Conservation (phyloP, 2,888 invertebrate genomes). For the Lucinisca nassula region DNA sequence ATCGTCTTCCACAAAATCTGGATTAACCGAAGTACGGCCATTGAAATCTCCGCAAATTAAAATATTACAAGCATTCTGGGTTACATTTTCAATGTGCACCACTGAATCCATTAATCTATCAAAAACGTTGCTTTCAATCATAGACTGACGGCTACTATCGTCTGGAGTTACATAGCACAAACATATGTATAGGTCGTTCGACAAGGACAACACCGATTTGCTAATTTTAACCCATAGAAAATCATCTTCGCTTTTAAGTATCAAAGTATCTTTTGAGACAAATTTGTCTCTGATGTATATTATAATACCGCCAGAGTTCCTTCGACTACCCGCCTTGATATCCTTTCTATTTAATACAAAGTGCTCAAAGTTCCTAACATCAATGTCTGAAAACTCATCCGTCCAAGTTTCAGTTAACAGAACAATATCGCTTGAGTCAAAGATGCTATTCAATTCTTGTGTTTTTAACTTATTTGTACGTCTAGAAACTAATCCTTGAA, state of each 20-base stretch:
- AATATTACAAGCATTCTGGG: background rate
- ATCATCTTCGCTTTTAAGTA: background rate
- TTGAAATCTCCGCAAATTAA: background rate
- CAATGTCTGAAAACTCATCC: background rate
- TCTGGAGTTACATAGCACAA: background rate
- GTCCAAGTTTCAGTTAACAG: background rate
- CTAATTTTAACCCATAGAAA: background rate
- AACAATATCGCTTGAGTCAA: background rate
- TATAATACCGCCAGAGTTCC: background rate
- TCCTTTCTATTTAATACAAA: constrained; percentile 1
- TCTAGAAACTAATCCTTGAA: background rate
- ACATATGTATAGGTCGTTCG: background rate
- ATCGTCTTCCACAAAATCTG: background rate
- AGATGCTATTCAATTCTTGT: background rate
- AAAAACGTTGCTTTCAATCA: background rate
- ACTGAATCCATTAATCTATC: background rate
- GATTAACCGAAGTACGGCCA: background rate
- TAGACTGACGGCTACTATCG: background rate
- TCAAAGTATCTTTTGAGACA: background rate
- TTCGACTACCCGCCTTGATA: background rate
- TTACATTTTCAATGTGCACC: background rate
- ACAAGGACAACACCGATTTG: too few species aligned
- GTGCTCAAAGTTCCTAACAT: background rate
- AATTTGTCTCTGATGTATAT: background rate
- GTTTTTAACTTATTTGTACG: background rate